Evolutionary conservation across 2,888 invertebrate genomes (phyloP).

Genomic region (Hanleya hanleyi): DNA sequence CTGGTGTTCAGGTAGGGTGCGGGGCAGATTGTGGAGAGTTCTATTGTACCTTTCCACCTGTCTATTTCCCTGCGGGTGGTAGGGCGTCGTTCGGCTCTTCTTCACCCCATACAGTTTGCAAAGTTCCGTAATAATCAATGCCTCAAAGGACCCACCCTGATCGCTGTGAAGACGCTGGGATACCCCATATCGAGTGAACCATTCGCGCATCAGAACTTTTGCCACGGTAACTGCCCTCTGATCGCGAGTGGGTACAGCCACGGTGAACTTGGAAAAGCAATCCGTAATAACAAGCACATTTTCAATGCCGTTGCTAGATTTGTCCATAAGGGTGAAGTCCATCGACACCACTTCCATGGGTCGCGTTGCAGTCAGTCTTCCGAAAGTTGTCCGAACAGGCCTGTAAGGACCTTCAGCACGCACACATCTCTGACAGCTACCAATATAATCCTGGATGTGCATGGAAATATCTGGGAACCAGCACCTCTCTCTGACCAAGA

Average conservation of each 20-base stretch:
- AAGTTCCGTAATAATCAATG: background rate
- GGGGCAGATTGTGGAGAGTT: no score
- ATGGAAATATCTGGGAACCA: background rate
- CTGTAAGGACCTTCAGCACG: background rate
- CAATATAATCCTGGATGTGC: background rate
- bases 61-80: background rate
- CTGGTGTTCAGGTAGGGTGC: constrained; percentile 2
- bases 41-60: constrained; percentile 18
- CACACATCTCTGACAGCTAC: background rate
- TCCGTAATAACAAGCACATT: background rate
- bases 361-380: background rate
- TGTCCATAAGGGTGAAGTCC: constrained; percentile 2
- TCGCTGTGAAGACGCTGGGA: background rate
- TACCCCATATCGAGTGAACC: background rate
- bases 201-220: background rate
- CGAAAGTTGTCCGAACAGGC: background rate
- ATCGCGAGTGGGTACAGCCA: background rate
- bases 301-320: background rate
- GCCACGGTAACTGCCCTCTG: background rate
- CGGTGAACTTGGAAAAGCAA: background rate
- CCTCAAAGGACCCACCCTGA: background rate
- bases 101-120: background rate
- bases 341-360: background rate
- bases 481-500: no score
- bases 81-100: background rate